Conservation (phyloP, 2,888 invertebrate species). For the Myopa testacea region DNA sequence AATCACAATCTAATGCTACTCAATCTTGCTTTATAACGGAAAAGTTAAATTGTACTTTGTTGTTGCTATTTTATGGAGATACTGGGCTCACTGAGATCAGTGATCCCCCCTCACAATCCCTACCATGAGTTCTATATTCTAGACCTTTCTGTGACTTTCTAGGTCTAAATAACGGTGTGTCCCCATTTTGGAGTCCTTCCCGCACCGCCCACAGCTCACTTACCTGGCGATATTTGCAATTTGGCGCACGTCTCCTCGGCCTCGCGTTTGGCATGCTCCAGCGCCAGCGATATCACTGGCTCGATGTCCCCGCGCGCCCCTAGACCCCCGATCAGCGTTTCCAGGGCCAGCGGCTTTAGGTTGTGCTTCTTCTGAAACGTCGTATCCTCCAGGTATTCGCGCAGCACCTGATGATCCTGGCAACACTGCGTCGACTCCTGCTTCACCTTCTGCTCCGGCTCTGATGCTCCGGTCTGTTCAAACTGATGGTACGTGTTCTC, state of each 20-base stretch:
- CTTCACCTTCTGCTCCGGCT: neutral
- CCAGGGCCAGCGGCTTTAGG: conserved; percentile 80
- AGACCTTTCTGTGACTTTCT: too few relatives aligned
- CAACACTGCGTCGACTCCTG: conserved; percentile 28
- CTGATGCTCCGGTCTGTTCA: neutral
- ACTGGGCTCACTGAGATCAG: too few relatives aligned
- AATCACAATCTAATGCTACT: too few relatives aligned
- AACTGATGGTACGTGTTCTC: conserved; percentile 41
- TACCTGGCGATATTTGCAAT: conserved; percentile 89
- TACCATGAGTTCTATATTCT: too few relatives aligned
- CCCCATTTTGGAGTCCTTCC: too few relatives aligned
- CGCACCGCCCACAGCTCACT: conserved; percentile 64
- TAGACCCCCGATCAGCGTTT: conserved; percentile 71
- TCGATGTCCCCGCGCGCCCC: conserved; percentile 82
- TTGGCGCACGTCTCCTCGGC: conserved; percentile 86
- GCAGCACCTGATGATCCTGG: conserved; percentile 80
- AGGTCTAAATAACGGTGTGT: too few relatives aligned
- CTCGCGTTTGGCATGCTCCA: conserved; percentile 87
- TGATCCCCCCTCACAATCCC: too few relatives aligned
- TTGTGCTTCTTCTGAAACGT: conserved; percentile 88
- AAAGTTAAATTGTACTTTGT: too few relatives aligned
- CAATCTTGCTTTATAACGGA: too few relatives aligned
- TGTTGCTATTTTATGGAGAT: too few relatives aligned
- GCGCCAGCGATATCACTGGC: conserved; percentile 84
- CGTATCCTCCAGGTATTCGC: conserved; percentile 86